Conservation (phyloP, 2,113 vertebrate genomes). For the Ardeotis arabs region DNA sequence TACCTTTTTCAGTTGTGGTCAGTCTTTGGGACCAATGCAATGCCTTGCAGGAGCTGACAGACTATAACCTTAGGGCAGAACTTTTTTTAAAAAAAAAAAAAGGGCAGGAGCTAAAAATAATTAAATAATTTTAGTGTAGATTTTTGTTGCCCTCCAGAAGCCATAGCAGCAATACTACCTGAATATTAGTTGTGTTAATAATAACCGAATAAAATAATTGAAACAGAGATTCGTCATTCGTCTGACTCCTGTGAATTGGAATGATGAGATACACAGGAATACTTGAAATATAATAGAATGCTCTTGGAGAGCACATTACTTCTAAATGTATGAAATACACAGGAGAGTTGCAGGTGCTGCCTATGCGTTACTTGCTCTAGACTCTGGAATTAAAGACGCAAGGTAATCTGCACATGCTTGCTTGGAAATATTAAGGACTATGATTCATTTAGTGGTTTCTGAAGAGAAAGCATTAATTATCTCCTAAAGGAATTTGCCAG, state of each 20-base stretch:
- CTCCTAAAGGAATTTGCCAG: not conserved
- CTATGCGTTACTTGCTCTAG: not conserved
- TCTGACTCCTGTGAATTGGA: not conserved
- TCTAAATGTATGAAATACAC: not conserved
- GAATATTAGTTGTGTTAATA: not conserved
- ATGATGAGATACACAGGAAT: not conserved
- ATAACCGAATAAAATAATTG: not conserved
- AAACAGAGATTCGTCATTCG: not conserved
- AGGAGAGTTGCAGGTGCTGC: too few relatives aligned
- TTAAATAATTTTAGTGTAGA: not conserved
- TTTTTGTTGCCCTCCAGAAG: not conserved
- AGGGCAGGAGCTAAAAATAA: not conserved
- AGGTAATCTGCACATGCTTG: not conserved
- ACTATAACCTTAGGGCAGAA: not conserved
- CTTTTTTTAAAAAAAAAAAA: not conserved
- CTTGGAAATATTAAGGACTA: not conserved
- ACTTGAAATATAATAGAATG: not conserved
- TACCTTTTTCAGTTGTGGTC: not conserved
- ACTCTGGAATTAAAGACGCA: not conserved
- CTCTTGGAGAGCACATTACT: not conserved
- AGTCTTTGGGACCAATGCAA: not conserved
- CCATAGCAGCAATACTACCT: not conserved
- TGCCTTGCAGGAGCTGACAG: not conserved
- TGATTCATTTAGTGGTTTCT: not conserved
- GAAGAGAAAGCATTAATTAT: not conserved